These are phyloP conservation scores for Mythimna ferrago DNA, from an alignment of 2,888 invertebrate genomes.

Conservation along the genomic window DNA sequence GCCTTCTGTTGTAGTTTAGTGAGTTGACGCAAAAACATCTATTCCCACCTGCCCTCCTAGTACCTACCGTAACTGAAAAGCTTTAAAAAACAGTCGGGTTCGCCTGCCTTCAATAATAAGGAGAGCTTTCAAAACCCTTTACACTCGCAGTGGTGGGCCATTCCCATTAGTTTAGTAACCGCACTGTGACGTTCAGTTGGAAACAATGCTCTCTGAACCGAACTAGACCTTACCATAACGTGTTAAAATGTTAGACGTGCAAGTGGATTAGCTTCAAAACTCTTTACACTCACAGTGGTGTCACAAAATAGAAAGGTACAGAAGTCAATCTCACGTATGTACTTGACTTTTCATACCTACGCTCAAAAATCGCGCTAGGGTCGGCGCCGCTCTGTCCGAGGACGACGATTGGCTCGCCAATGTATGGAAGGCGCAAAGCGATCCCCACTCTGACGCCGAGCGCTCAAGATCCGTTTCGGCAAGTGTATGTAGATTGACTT, in stretches of 20 bases:
- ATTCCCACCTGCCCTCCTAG: background rate
- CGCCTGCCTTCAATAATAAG: background rate
- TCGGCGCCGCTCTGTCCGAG: too few relatives aligned
- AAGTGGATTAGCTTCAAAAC: background rate
- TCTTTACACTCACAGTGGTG: constrained; percentile 2
- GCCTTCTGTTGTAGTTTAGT: constrained; percentile 11
- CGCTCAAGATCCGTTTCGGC: too few relatives aligned
- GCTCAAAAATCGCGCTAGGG: too few relatives aligned
- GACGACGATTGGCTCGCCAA: too few relatives aligned
- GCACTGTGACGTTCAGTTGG: background rate
- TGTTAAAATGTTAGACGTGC: too few relatives aligned
- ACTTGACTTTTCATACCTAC: too few relatives aligned
- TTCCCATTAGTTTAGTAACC: constrained; percentile 21
- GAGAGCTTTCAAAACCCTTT: background rate
- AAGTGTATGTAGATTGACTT: too few relatives aligned
- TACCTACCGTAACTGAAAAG: background rate
- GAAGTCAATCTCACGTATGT: too few relatives aligned
- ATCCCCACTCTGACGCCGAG: too few relatives aligned
- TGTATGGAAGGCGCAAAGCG: too few relatives aligned
- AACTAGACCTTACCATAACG: too few relatives aligned
- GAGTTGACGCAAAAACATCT: background rate
- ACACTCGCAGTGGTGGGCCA: background rate
- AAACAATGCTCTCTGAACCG: constrained; percentile 6
- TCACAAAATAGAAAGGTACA: too few relatives aligned
- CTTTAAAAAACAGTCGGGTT: background rate